Percentiles rank a stretch among this genome's conserved stretches.
phyloP scores from a whole-genome alignment of 2,113 vertebrate genomes.

The Sula dactylatra region DNA sequence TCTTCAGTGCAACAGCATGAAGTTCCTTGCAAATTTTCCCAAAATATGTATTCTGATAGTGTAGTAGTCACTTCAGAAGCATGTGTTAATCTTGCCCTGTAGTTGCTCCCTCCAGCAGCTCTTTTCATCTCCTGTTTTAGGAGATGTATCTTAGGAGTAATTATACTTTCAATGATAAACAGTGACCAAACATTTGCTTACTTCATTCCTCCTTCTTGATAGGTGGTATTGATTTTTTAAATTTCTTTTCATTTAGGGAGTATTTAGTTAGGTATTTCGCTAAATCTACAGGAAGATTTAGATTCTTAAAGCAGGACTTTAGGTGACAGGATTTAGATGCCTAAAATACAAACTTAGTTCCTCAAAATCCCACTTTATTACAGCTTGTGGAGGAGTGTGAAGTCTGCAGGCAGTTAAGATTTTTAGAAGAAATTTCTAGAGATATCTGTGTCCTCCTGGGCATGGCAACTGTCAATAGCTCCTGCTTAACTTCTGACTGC shows the following conservation, averaged over 20 bases:
- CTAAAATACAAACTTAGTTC: not conserved
- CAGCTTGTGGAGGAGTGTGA: not conserved
- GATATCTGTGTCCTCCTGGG: not conserved
- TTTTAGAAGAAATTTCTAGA: not conserved
- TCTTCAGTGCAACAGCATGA: not conserved
- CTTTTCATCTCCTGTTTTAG: not conserved
- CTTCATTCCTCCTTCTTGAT: not conserved
- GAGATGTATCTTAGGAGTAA: not conserved
- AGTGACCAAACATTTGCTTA: not conserved
- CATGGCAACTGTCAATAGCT: not conserved
- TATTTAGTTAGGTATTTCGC: not conserved
- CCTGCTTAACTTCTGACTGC: not conserved
- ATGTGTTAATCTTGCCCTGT: not conserved
- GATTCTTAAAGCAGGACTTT: not conserved
- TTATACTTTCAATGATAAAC: not conserved
- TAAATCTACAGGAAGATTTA: not conserved
- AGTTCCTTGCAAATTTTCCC: not conserved
- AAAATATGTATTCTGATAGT: not conserved
- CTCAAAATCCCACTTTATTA: not conserved
- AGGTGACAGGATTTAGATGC: not conserved
- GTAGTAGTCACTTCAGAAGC: not conserved
- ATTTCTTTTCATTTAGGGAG: not conserved
- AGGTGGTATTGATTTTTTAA: not conserved
- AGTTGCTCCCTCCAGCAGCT: not conserved
- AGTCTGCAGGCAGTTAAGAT: not conserved